Conservation (phyloP, 2,888 invertebrate species). For the Carabus problematicus region DNA sequence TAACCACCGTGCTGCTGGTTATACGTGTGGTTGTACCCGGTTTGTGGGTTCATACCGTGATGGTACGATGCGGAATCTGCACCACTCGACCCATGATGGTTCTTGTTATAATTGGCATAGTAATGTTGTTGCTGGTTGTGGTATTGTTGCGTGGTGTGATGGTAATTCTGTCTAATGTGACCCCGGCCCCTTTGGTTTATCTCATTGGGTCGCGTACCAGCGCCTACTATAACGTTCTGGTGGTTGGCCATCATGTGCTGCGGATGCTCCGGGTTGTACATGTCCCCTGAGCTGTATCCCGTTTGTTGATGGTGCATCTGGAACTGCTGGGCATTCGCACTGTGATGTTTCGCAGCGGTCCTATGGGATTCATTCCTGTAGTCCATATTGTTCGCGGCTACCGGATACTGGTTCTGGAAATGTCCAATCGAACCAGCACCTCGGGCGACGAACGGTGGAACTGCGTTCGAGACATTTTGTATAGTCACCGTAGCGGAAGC, state of each 20-base stretch:
- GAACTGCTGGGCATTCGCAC: slow-evolving; percentile 52
- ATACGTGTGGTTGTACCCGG: slow-evolving; percentile 54
- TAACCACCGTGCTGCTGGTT: slow-evolving; percentile 52
- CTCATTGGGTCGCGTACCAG: slow-evolving; percentile 46
- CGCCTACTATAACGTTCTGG: slow-evolving; percentile 47
- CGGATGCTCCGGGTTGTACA: slow-evolving; percentile 59
- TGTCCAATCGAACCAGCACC: slow-evolving; percentile 59
- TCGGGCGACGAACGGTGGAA: slow-evolving; percentile 66
- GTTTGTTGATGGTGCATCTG: slow-evolving; percentile 51
- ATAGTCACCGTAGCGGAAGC: slow-evolving; percentile 63
- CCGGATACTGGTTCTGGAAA: slow-evolving; percentile 57
- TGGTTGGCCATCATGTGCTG: slow-evolving; percentile 54
- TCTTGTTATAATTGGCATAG: slow-evolving; percentile 62
- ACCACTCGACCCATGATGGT: slow-evolving; percentile 56
- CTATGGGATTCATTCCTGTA: slow-evolving; percentile 53
- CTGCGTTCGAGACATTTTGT: slow-evolving; percentile 66
- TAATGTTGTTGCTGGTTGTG: slow-evolving; percentile 61
- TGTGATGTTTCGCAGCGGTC: slow-evolving; percentile 51
- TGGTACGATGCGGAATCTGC: slow-evolving; percentile 48
- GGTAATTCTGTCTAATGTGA: slow-evolving; percentile 56
- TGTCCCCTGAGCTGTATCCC: slow-evolving; percentile 53
- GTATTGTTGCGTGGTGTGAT: slow-evolving; percentile 57
- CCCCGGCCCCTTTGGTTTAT: slow-evolving; percentile 51
- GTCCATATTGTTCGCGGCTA: slow-evolving; percentile 52
- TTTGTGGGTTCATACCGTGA: slow-evolving; percentile 51